Evolutionary conservation across 1,140 invertebrate species (phyloP).

Genomic region (Cyclina sinensis): DNA sequence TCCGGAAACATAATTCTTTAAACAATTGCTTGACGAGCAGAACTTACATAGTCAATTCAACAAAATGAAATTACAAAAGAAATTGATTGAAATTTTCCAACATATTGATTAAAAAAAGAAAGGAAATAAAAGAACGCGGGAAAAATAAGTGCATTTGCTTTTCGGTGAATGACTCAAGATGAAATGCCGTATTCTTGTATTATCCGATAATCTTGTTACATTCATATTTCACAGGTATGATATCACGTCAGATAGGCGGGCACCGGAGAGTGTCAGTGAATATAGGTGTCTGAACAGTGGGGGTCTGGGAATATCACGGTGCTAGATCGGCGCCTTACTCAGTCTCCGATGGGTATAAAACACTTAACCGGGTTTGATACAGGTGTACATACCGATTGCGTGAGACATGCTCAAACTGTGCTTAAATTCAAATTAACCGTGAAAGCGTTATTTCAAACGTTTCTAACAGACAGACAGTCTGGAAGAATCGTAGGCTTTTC

Average conservation of each 20-base stretch:
- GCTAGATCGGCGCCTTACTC: neutral
- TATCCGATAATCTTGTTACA: neutral
- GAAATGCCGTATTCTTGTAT: neutral
- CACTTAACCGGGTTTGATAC: conserved; percentile 10
- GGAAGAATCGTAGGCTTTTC: neutral
- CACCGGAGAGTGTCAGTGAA: conserved; percentile 1
- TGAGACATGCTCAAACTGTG: conserved; percentile 25
- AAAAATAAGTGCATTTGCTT: too few relatives aligned
- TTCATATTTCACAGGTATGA: neutral
- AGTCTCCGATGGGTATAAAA: conserved; percentile 20
- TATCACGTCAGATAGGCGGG: neutral
- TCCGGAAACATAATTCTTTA: too few relatives aligned
- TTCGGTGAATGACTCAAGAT: neutral
- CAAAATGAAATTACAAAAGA: too few relatives aligned
- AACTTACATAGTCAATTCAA: too few relatives aligned
- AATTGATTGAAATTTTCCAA: too few relatives aligned
- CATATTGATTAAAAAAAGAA: too few relatives aligned
- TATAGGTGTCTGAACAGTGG: neutral
- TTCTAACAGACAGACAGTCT: conserved; percentile 20
- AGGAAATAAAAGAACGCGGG: too few relatives aligned
- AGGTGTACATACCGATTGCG: neutral
- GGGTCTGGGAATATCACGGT: conserved; percentile 1
- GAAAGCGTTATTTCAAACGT: conserved; percentile 47
- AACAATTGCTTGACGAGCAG: too few relatives aligned
- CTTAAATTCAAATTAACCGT: conserved; percentile 23